Conservation (phyloP, 30 jellyfish, hydroid and myxozoan species). For the Pseudorhiza aurosa region DNA sequence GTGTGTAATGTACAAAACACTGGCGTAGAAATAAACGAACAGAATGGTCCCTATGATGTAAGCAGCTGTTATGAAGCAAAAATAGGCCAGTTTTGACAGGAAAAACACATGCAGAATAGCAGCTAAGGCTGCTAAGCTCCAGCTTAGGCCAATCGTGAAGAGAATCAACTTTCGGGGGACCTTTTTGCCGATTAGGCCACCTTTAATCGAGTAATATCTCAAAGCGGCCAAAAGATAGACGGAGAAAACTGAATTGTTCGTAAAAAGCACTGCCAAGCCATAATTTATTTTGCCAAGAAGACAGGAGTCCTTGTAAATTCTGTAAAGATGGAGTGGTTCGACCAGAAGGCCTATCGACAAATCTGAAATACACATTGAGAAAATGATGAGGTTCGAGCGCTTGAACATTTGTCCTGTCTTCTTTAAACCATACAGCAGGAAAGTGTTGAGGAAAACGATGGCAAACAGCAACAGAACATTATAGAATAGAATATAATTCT, state of each 20-base stretch:
- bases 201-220: conserved; percentile 21
- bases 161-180: conserved; percentile 14
- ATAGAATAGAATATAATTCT: not conserved
- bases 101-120: conserved; percentile 20
- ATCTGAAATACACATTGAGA: conserved; percentile 25
- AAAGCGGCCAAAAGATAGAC: conserved; percentile 34
- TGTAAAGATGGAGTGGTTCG: conserved; percentile 36
- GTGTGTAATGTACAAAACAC: conserved; percentile 28
- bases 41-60: conserved; percentile 12
- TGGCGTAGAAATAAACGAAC: conserved; percentile 36
- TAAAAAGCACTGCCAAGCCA: conserved; percentile 31
- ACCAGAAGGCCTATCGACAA: conserved; percentile 33
- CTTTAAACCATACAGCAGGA: conserved; percentile 16
- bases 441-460: conserved; percentile 12
- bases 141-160: conserved; percentile 13
- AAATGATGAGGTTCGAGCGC: conserved; percentile 19
- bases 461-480: conserved; percentile 22
- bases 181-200: conserved; percentile 41
- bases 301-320: conserved; percentile 54
- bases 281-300: conserved; percentile 23
- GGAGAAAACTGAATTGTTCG: conserved; percentile 34
- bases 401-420: conserved; percentile 16
- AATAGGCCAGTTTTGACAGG: conserved; percentile 46
- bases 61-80: conserved; percentile 31
- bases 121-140: conserved; percentile 7